Conservation (phyloP, 2,888 invertebrate genomes). For the Balanococcus diminutus region DNA sequence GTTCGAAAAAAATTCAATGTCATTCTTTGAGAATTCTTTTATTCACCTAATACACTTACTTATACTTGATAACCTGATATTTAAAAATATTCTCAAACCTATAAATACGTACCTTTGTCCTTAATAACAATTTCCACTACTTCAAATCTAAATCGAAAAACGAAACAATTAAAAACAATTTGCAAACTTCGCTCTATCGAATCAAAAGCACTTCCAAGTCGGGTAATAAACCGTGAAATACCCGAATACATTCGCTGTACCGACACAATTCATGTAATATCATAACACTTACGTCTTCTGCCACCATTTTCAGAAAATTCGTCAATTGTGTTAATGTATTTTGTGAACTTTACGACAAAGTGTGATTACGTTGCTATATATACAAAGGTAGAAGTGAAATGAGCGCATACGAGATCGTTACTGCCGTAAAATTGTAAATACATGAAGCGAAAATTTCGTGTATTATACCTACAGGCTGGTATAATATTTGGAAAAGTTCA, state of each 20-base stretch:
- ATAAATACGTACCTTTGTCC: too few species aligned
- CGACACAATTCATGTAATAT: neutral
- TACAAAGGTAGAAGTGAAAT: neutral
- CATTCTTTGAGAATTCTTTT: too few species aligned
- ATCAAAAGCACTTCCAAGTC: neutral
- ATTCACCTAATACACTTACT: too few species aligned
- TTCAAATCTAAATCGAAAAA: too few species aligned
- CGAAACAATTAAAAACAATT: neutral
- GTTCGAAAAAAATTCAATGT: too few species aligned
- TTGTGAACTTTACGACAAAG: constrained; percentile 6
- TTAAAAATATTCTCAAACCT: too few species aligned
- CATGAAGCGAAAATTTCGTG: neutral
- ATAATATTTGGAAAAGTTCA: neutral
- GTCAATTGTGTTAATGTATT: constrained; percentile 16
- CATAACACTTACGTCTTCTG: neutral
- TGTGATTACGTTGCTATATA: neutral
- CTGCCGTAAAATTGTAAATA: neutral
- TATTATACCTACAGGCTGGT: neutral
- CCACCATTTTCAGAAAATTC: neutral
- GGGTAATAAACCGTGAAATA: neutral
- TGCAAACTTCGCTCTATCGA: neutral
- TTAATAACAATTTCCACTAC: neutral
- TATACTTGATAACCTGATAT: too few species aligned
- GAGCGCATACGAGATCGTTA: neutral
- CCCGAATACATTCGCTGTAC: neutral